Conservation (phyloP, 2,797 vertebrate genomes). For the Labroides dimidiatus region DNA sequence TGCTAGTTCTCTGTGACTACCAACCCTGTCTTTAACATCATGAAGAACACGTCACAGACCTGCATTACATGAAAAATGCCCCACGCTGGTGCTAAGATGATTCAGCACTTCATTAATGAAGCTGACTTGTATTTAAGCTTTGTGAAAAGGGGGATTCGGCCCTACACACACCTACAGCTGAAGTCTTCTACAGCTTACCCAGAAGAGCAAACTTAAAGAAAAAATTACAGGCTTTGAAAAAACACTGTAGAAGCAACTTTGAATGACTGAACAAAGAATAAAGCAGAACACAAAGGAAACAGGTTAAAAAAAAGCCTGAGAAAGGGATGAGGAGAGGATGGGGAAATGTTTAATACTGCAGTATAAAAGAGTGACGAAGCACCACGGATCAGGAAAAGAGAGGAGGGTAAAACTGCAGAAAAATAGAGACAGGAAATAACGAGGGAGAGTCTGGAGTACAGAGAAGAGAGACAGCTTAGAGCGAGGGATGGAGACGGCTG, state of each 20-base stretch:
- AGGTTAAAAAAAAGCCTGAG: constrained; percentile 4
- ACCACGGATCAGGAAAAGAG: constrained; percentile 28
- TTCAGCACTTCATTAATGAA: too few species aligned
- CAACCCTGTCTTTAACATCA: too few species aligned
- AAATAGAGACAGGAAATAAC: constrained; percentile 19
- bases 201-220: neutral
- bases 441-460: constrained; percentile 1
- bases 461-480: constrained; percentile 22
- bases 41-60: too few species aligned
- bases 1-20: too few species aligned
- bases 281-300: constrained; percentile 6
- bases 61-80: too few species aligned
- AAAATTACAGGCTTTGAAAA: constrained; percentile 10
- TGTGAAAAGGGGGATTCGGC: too few species aligned
- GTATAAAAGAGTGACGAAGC: constrained; percentile 44
- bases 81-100: too few species aligned
- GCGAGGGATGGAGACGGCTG: constrained; percentile 31
- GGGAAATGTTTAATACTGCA: constrained; percentile 16
- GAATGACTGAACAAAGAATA: constrained; percentile 13
- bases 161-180: too few species aligned
- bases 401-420: constrained; percentile 8
- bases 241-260: constrained; percentile 1
- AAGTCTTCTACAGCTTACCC: neutral
- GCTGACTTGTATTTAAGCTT: too few species aligned
- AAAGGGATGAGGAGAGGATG: constrained; percentile 8